Conservation (phyloP, 2,113 vertebrate species). For the Platysternon megacephalum region DNA sequence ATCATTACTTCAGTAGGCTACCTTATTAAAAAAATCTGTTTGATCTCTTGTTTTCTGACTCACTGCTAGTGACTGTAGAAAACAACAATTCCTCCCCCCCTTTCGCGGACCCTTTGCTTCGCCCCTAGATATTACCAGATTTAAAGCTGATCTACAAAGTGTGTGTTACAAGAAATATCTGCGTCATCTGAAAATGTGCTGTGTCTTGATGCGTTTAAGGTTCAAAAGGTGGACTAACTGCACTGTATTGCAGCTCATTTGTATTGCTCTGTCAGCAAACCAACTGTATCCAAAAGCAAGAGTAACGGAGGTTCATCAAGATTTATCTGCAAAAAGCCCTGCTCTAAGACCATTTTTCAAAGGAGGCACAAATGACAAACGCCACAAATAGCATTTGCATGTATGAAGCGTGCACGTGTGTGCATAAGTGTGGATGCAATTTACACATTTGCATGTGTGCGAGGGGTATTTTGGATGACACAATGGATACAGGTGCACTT, state of each 20-base stretch:
- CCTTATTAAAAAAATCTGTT: not conserved
- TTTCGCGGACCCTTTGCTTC: not conserved
- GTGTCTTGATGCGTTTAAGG: accelerated
- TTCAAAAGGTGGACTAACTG: accelerated
- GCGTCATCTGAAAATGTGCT: accelerated
- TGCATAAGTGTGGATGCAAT: not conserved
- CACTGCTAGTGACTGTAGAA: not conserved
- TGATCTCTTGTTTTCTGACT: not conserved
- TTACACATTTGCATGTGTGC: no score
- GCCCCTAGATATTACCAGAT: not conserved
- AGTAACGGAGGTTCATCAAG: not conserved
- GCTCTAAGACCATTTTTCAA: accelerated
- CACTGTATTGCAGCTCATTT: not conserved
- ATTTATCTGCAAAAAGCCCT: not conserved
- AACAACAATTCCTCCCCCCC: not conserved
- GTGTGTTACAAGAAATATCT: not conserved
- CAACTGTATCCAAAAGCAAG: not conserved
- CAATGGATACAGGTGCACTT: accelerated
- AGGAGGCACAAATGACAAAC: not conserved
- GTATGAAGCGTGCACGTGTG: accelerated
- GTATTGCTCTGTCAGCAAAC: not conserved
- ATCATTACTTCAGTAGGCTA: not conserved
- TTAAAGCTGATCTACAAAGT: not conserved
- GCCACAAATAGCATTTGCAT: accelerated
- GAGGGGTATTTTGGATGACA: accelerated